Conservation (phyloP, 2,888 invertebrate genomes). For the Melanophora roralis region DNA sequence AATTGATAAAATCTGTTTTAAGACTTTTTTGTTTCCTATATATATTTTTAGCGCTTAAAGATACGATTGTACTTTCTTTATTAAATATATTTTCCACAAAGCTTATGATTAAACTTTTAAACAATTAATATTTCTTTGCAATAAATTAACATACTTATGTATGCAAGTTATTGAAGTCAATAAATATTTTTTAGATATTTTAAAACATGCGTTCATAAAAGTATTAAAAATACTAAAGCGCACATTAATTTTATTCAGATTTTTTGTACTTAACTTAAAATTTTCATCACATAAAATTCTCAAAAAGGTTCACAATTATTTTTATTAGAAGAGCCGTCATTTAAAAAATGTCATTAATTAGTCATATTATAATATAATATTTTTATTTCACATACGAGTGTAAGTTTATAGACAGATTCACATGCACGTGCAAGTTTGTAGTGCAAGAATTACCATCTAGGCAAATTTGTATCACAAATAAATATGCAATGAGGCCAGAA, state of each 20-base stretch:
- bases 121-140: not conserved
- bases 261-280: not conserved
- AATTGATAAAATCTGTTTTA: too few relatives aligned
- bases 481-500: not conserved
- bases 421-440: too few relatives aligned
- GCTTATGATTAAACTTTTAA: not conserved
- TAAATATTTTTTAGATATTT: not conserved
- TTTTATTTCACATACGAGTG: constrained; percentile 29
- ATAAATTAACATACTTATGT: constrained; percentile 18
- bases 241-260: not conserved
- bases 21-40: too few relatives aligned
- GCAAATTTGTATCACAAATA: not conserved
- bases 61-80: too few relatives aligned
- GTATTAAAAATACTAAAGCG: too few relatives aligned
- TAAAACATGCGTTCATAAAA: not conserved
- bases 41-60: too few relatives aligned
- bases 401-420: too few relatives aligned
- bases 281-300: constrained; percentile 10
- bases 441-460: constrained; percentile 28
- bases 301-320: constrained; percentile 56
- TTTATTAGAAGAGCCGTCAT: constrained; percentile 57
- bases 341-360: constrained; percentile 63
- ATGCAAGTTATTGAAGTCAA: constrained; percentile 22
- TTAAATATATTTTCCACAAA: not conserved
- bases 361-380: not conserved